Conservation (phyloP, 2,888 invertebrate genomes). For the Myopa tessellatipennis region DNA sequence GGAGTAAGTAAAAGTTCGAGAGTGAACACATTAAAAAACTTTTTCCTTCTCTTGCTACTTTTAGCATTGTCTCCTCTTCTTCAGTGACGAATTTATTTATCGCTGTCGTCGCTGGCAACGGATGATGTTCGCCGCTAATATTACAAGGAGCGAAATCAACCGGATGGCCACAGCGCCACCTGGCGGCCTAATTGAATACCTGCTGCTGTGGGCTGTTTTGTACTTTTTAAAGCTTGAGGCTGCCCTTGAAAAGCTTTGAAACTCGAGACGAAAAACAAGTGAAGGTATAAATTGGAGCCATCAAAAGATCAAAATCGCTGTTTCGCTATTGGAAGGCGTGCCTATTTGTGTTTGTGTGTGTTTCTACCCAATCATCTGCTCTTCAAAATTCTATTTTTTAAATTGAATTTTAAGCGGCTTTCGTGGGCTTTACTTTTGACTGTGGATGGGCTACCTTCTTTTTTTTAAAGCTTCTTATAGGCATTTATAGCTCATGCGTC, state of each 20-base stretch:
- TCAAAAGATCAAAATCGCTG: not conserved
- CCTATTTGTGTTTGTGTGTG: not conserved
- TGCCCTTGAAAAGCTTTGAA: not conserved
- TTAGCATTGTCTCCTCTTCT: not conserved
- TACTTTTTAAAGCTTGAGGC: not conserved
- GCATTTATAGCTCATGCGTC: not conserved
- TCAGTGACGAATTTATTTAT: not conserved
- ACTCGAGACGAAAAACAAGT: not conserved
- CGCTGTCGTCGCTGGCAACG: not conserved
- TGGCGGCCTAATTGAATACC: conserved; percentile 2
- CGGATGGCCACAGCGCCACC: not conserved
- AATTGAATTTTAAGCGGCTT: conserved; percentile 3
- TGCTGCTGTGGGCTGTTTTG: not conserved
- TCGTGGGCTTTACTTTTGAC: not conserved
- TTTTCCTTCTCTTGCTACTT: not conserved
- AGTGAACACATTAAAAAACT: not conserved
- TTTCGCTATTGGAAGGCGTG: not conserved
- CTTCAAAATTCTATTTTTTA: not conserved
- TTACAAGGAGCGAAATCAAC: not conserved
- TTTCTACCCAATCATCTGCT: not conserved
- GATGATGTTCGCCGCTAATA: not conserved
- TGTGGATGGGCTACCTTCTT: not conserved
- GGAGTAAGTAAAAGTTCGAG: not conserved
- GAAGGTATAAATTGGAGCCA: not conserved
- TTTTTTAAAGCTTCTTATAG: not conserved